phyloP scores from a whole-genome alignment of 2,888 invertebrate genomes.

The Morpho deidamia region DNA sequence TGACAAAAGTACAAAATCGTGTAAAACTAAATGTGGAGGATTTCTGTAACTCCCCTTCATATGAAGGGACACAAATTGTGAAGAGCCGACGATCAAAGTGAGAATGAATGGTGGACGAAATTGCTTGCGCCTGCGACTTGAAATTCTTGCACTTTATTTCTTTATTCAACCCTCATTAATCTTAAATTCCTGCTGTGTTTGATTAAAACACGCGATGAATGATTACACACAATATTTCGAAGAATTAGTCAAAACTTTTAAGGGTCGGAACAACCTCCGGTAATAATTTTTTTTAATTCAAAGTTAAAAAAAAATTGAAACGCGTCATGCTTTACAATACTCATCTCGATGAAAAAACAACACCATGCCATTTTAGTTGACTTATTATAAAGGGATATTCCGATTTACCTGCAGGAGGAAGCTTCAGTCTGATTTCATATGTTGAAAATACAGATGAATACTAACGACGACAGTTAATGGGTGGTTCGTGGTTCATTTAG shows the following conservation, averaged over 20 bases:
- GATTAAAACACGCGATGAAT: conserved; percentile 32
- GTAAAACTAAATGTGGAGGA: not conserved
- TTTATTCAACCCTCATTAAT: conserved; percentile 55
- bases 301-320: too few relatives aligned
- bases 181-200: conserved; percentile 33
- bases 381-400: too few relatives aligned
- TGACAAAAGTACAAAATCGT: conserved; percentile 6
- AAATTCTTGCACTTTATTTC: conserved; percentile 67
- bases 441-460: too few relatives aligned
- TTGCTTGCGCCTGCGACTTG: conserved; percentile 46
- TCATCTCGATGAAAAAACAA: too few relatives aligned
- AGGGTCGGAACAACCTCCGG: not conserved
- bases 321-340: too few relatives aligned
- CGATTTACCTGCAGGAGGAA: too few relatives aligned
- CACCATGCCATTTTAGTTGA: too few relatives aligned
- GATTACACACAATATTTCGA: conserved; percentile 15
- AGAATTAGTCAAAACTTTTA: conserved; percentile 15
- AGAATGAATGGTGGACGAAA: conserved; percentile 51
- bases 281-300: not conserved
- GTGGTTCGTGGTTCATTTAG: too few relatives aligned
- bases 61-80: conserved; percentile 39
- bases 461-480: too few relatives aligned
- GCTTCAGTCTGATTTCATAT: too few relatives aligned
- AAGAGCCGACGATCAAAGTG: conserved; percentile 53
- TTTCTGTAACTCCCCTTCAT: conserved; percentile 12